Evolutionary conservation across 1,140 invertebrate species (phyloP), one percentile per base, ranked within the genome.

Genomic region (Zelostemma sp.): DNA sequence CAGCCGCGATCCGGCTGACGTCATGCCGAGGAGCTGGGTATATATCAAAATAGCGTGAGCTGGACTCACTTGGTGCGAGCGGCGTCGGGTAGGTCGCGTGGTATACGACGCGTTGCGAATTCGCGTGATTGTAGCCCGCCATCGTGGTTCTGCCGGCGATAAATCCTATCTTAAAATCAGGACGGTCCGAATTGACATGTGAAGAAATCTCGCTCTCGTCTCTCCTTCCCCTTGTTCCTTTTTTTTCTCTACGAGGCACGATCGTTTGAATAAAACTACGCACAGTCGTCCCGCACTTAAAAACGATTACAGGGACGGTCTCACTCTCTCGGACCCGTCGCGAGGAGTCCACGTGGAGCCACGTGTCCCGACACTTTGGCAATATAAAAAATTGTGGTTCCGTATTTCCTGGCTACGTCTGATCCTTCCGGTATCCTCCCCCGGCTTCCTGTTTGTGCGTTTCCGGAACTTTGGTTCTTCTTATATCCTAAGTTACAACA

Each of bases 11-110:
- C 15, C 11, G 14, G 16, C 4, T 62, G 62, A 71, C 62, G 68
- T 71, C 62, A 59, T 65, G 67, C 55, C 60, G 60, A 56, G 50
- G 67, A 61, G 56, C 45, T 28, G 48, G 49, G 57, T 18, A 49
- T 19, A 49, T 25, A 47, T 31, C n/a, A 31, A 21, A 21, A 60
- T 69, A 62, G 67, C 67, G 72, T 70, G 72, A 57, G 61, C 41
- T 73, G 70, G 72, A 80, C 84, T 86, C 82, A 86, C 84, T 86
- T 81, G 83, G 82, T 57, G 84, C 82, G 35, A 86, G 79, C 51
- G 83, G 83, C 76, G 82, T 85, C 74, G 84, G 83, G 75, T 86
- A 85, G 67, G 82, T 83, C 75, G 82, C 80, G 75, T 86, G 84
- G 76, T 82, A 82, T 21, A 80, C 76, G 66, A 80, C 80, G 70